phyloP scores from a whole-genome alignment of 2,888 invertebrate species.

The Aporophyla nigra region DNA sequence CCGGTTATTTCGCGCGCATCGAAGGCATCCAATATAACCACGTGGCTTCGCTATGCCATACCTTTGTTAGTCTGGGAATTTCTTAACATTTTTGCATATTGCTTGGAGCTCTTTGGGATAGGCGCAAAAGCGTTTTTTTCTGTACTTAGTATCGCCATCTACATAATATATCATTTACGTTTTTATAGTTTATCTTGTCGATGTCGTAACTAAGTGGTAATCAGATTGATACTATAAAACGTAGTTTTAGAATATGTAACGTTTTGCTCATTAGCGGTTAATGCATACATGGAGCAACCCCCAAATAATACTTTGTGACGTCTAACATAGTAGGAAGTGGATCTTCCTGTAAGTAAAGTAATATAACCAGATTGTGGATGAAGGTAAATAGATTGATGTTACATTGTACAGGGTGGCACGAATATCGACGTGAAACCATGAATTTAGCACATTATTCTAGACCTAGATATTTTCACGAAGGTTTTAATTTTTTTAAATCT shows the following conservation, averaged over 20 bases:
- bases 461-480: too few relatives aligned
- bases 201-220: neutral
- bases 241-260: neutral
- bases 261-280: neutral
- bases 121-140: neutral
- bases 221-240: neutral
- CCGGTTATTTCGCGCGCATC: slow-evolving; percentile 60
- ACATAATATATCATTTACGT: neutral
- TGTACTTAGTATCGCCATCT: neutral
- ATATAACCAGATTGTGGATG: neutral
- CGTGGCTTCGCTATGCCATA: slow-evolving; percentile 37
- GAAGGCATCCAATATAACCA: slow-evolving; percentile 39
- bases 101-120: neutral
- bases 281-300: neutral
- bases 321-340: neutral
- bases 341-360: neutral
- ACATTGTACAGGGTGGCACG: too few relatives aligned
- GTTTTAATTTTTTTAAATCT: too few relatives aligned
- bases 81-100: slow-evolving; percentile 44
- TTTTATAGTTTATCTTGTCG: neutral
- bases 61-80: slow-evolving; percentile 48
- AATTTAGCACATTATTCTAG: too few relatives aligned
- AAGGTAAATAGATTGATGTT: neutral
- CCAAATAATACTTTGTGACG: neutral
- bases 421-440: too few relatives aligned